Conservation (phyloP, 2,888 invertebrate species). For the Molorchus minor region DNA sequence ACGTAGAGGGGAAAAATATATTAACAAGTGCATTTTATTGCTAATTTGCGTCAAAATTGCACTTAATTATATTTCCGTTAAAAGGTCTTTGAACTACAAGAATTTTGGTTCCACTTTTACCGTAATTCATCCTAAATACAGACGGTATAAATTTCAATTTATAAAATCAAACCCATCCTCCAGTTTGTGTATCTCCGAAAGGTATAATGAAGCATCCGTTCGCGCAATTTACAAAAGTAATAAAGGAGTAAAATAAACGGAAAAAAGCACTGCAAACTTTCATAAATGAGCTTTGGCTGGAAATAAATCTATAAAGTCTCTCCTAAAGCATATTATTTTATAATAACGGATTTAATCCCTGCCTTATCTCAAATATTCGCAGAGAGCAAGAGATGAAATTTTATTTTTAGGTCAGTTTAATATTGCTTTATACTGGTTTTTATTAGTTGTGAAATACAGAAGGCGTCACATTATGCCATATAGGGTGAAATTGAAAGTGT, state of each 20-base stretch:
- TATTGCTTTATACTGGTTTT: neutral
- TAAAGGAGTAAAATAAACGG: constrained; percentile 5
- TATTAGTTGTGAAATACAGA: no score
- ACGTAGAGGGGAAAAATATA: no score
- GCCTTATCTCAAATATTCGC: constrained; percentile 11
- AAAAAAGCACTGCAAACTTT: constrained; percentile 7
- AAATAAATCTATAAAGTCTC: constrained; percentile 25
- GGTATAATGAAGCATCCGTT: neutral
- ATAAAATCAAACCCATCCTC: constrained; percentile 1
- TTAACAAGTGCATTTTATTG: no score
- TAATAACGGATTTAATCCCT: constrained; percentile 18
- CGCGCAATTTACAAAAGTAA: constrained; percentile 3
- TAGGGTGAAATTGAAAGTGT: no score
- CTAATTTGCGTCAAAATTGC: no score
- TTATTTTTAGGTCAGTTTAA: constrained; percentile 11
- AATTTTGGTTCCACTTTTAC: no score
- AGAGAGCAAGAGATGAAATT: neutral
- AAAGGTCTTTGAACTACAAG: no score
- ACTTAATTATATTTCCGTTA: no score
- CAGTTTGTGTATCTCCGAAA: neutral
- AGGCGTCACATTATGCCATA: no score
- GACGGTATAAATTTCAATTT: neutral
- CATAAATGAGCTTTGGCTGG: constrained; percentile 14
- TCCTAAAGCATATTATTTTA: constrained; percentile 26
- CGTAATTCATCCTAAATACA: no score